phyloP scores from a whole-genome alignment of 2,797 vertebrate species.

The Euphonia xanthogaster region DNA sequence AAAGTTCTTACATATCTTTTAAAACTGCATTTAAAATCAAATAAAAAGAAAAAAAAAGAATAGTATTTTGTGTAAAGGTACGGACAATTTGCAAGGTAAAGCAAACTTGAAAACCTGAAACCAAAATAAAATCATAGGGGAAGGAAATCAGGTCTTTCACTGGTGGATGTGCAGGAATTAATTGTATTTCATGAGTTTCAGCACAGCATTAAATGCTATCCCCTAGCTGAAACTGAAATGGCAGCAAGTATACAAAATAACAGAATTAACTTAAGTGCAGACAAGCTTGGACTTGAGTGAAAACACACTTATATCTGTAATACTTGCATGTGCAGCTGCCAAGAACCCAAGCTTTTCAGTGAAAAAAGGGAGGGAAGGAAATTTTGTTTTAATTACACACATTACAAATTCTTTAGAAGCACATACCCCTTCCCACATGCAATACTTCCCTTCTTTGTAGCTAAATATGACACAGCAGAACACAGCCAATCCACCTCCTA shows the following conservation, averaged over 20 bases:
- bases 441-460: not conserved
- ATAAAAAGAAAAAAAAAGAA: fast-evolving
- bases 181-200: not conserved
- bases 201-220: not conserved
- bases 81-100: not conserved
- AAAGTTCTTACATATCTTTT: not conserved
- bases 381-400: not conserved
- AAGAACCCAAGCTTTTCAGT: not conserved
- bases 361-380: not conserved
- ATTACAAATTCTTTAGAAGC: not conserved
- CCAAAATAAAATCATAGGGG: not conserved
- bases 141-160: not conserved
- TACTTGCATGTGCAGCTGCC: not conserved
- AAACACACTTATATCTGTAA: not conserved
- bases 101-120: not conserved
- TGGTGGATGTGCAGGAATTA: not conserved
- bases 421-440: not conserved
- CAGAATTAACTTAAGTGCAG: not conserved
- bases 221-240: not conserved
- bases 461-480: conserved; percentile 42
- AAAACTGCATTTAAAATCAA: not conserved
- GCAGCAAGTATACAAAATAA: not conserved
- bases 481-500: conserved; percentile 1
- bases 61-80: not conserved
- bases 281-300: not conserved